Percentiles rank a stretch among this genome's conserved stretches.
Conservation (phyloP, 2,113 vertebrate species). For the Natator depressus region DNA sequence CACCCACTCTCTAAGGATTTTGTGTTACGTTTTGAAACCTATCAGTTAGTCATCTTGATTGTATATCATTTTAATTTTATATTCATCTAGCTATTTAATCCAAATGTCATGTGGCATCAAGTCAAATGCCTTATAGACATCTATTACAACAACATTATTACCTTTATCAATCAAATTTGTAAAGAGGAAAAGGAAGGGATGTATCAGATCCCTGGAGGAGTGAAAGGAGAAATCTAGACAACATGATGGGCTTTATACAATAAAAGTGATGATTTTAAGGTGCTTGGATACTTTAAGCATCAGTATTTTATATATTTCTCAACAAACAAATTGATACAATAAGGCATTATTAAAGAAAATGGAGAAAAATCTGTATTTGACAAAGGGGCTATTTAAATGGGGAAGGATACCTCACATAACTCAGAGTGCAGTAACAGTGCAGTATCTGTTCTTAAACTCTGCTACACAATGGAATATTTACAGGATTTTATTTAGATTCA, state of each 20-base stretch:
- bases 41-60: too few species aligned
- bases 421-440: not conserved
- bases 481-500: not conserved
- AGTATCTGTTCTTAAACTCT: not conserved
- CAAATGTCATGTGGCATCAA: too few species aligned
- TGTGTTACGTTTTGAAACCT: too few species aligned
- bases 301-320: not conserved
- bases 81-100: too few species aligned
- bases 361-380: too few species aligned
- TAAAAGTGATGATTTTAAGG: not conserved
- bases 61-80: too few species aligned
- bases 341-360: too few species aligned
- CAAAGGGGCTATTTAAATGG: not conserved
- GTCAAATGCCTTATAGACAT: too few species aligned
- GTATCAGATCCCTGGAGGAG: not conserved
- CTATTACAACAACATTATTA: not conserved
- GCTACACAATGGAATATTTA: not conserved
- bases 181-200: not conserved
- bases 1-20: too few species aligned
- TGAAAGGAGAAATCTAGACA: not conserved
- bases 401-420: not conserved
- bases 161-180: not conserved
- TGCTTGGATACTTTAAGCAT: not conserved
- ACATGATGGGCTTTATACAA: not conserved
- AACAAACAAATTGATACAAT: too few species aligned